These are phyloP conservation scores for Oryctes rhinoceros DNA, from an alignment of 1,140 invertebrate genomes.

Conservation along the genomic window DNA sequence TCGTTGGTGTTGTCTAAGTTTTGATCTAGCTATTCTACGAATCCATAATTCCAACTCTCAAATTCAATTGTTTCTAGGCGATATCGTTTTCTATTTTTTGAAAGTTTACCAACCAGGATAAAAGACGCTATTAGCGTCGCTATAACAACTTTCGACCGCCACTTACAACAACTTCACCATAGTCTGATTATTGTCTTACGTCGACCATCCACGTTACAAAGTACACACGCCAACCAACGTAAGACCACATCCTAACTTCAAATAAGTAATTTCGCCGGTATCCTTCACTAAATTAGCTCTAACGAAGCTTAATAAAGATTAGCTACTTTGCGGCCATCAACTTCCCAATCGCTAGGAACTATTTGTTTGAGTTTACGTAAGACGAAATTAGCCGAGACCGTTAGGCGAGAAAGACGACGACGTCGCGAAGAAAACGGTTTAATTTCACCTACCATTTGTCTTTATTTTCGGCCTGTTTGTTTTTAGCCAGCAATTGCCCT, in stretches of 20 bases:
- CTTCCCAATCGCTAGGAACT: constrained; percentile 13
- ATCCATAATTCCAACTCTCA: no score
- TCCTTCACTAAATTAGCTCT: not conserved
- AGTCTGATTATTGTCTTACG: no score
- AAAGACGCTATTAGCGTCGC: no score
- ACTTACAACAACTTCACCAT: no score
- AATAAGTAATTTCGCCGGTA: not conserved
- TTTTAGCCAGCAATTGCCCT: not conserved
- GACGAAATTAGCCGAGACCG: constrained; percentile 4
- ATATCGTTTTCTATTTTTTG: no score
- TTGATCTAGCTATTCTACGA: no score
- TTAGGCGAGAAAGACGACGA: not conserved
- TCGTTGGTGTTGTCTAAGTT: no score
- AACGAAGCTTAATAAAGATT: constrained; percentile 33
- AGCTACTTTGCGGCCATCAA: not conserved
- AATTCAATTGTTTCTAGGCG: no score
- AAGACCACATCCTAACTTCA: not conserved
- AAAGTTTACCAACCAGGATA: no score
- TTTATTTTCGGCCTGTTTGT: not conserved
- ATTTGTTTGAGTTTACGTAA: constrained; percentile 35
- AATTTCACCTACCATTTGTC: constrained; percentile 33
- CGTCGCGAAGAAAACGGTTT: constrained; percentile 1
- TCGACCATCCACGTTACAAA: no score
- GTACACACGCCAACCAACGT: not conserved
- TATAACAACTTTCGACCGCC: no score